Evolutionary conservation across 2,888 invertebrate genomes (phyloP), one percentile per base, ranked within the genome.

Genomic region (Lasioglossum vierecki): DNA sequence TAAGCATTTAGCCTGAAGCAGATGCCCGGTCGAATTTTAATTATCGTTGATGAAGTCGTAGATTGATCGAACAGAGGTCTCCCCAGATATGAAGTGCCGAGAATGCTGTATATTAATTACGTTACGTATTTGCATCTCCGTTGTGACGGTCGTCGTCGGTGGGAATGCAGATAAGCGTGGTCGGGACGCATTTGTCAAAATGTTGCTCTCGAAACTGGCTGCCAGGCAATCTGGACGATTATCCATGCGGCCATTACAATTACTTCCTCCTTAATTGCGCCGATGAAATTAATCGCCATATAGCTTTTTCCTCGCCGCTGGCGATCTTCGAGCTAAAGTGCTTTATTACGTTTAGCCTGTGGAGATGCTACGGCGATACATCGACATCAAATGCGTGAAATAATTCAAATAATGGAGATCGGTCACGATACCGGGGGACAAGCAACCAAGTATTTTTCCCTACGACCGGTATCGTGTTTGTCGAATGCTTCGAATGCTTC

Each of bases 181-280:
- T 63, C 78, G 80, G 76, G 72, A 76, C 39, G 70, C 88, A 91
- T 91, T 91, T 89, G 88, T 89, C 89, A 88, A 85, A 80, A 83
- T 68, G 79, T 79, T 72, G 35, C 35, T 41, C 26, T n/a, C 53
- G 30, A 44, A 63, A n/a, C 60, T 68, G 68, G 75, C 80, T 57
- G 68, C 78, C 70, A 72, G 80, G 78, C 80, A 81, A 75, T 79
- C 41, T 44, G 73, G 18, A 76, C 85, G 84, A 89, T 91, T 90
- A 91, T 90, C 82, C 72, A 75, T 79, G 88, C 90, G 86, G 88
- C 88, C 89, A 87, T 92, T 92, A 89, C 88, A 89, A 91, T 92
- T 90, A 90, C 88, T 88, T 88, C 88, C 77, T 79, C 85, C 84
- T 88, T 91, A 92, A 92, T 92, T 88, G 91, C 88, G 76, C 82